Conservation (phyloP, 30 jellyfish, hydroid and myxozoan genomes). For the Aurelia sp. region DNA sequence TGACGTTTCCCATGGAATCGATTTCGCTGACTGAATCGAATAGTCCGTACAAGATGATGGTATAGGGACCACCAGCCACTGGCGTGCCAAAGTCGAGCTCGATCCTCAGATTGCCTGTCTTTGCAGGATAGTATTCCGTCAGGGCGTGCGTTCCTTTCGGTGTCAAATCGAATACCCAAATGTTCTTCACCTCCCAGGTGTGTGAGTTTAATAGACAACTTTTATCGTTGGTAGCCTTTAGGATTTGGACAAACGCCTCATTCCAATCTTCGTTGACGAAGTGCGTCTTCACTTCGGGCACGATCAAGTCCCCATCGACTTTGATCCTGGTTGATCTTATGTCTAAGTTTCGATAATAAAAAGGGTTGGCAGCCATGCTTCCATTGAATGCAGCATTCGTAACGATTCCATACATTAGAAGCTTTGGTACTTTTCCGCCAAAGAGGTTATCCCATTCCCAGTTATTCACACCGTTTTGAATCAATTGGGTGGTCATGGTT, state of each 20-base stretch:
- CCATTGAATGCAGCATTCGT: neutral
- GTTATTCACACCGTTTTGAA: neutral
- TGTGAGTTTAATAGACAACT: constrained; percentile 2
- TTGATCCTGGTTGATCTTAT: too few relatives aligned
- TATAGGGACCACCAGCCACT: neutral
- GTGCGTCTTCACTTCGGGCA: too few relatives aligned
- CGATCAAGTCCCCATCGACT: too few relatives aligned
- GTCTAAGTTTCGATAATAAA: too few relatives aligned
- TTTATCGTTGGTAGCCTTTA: neutral
- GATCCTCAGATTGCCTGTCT: neutral
- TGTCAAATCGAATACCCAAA: neutral
- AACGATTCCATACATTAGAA: neutral
- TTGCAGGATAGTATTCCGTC: neutral
- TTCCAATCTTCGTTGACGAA: neutral
- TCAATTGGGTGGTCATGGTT: neutral
- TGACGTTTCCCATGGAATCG: neutral
- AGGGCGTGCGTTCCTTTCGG: neutral
- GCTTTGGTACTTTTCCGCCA: neutral
- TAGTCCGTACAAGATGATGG: neutral
- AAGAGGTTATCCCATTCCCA: constrained; percentile 1
- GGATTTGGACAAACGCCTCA: neutral
- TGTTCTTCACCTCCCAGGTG: neutral
- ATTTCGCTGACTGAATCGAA: neutral
- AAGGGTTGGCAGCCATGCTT: neutral
- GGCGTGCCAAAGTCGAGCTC: neutral